Evolutionary conservation across 2,797 vertebrate species (phyloP).

Genomic region (Darevskia nairensis): DNA sequence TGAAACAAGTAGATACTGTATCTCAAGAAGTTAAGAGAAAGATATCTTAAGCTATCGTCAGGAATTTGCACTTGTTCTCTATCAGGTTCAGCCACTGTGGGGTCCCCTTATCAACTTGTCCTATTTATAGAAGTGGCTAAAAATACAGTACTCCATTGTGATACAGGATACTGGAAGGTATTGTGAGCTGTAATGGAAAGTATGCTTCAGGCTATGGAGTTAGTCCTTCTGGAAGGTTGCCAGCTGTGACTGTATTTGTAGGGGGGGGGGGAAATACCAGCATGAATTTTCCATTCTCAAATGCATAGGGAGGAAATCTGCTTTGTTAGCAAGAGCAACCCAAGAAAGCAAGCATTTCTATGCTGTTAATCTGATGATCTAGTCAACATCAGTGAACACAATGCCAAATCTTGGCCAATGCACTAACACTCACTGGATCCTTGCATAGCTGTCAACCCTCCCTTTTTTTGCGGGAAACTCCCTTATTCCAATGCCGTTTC

Average conservation of each 20-base stretch:
- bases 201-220: conserved; percentile 5
- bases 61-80: conserved; percentile 21
- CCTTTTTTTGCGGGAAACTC: no score
- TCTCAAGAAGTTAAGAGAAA: not conserved
- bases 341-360: not conserved
- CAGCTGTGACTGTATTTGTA: not conserved
- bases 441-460: no score
- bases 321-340: not conserved
- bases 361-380: no score
- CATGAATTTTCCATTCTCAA: not conserved
- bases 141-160: conserved; percentile 31
- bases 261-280: not conserved
- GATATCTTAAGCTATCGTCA: not conserved
- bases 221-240: not conserved
- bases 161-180: conserved; percentile 8
- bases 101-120: not conserved
- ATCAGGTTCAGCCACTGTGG: not conserved
- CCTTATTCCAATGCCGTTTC: no score
- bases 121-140: conserved; percentile 42
- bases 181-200: conserved; percentile 32
- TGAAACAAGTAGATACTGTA: not conserved
- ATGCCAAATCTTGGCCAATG: no score
- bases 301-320: no score
- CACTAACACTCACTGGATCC: no score
- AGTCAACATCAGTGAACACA: no score